phyloP scores from a whole-genome alignment of 2,113 vertebrate genomes.

The Bombycilla garrulus region DNA sequence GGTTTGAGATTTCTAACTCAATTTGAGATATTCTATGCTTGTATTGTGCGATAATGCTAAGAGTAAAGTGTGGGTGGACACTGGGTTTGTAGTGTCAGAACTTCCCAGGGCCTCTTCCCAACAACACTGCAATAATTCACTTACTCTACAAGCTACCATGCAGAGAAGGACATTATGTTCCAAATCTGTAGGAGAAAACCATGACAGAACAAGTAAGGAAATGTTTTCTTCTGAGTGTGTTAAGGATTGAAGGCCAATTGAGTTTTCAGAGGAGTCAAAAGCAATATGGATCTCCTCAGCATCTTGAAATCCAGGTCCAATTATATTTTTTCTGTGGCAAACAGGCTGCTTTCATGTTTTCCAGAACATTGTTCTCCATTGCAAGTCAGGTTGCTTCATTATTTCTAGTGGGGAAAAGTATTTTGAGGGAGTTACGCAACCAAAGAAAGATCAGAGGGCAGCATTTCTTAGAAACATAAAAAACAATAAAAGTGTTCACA shows the following conservation, averaged over 20 bases:
- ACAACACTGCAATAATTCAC: not conserved
- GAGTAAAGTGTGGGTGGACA: not conserved
- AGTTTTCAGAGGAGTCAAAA: slow-evolving; percentile 36
- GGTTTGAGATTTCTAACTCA: slow-evolving; percentile 24
- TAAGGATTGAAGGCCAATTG: not conserved
- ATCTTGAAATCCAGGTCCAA: slow-evolving; percentile 23
- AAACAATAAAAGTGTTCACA: not conserved
- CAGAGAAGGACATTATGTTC: not conserved
- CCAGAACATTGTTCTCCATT: slow-evolving; percentile 1
- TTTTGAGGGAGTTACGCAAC: not conserved
- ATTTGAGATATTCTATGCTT: slow-evolving; percentile 21
- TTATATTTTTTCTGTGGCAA: slow-evolving; percentile 2
- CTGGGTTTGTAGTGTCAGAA: not conserved
- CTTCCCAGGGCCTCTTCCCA: not conserved
- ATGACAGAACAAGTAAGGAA: not conserved
- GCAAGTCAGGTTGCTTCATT: slow-evolving; percentile 25
- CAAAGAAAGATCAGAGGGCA: not conserved
- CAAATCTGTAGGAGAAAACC: not conserved
- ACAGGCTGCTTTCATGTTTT: not conserved
- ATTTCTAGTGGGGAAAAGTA: slow-evolving; percentile 7
- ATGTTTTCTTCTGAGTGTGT: not conserved
- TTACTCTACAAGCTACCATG: not conserved
- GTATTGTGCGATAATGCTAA: not conserved
- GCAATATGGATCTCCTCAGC: slow-evolving; percentile 19
- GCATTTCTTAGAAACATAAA: not conserved